Evolutionary conservation across 2,797 vertebrate genomes (phyloP), one percentile per base, ranked within the genome.

Genomic region (Phylloscopus collybita): DNA sequence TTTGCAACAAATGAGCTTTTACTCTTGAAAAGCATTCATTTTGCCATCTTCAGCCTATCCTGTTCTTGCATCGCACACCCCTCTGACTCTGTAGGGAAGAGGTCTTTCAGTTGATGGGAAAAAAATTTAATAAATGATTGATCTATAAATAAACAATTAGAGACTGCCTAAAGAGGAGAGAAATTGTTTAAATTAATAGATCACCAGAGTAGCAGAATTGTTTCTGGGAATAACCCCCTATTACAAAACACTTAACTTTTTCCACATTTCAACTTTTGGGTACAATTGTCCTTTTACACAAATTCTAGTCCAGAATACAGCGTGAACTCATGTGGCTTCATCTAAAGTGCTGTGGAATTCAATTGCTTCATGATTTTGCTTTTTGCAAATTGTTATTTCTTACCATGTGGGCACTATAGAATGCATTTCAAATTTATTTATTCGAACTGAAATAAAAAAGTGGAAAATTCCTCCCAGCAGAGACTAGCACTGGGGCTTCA

Each of bases 241-340:
- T 95, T 93, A 90, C 86, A 93, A 95, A 94, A 91, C 25, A 8
- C 36, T 92, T 93, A 94, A 93, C 44, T 79, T 93, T 66, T 95
- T 67, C 83, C 94, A 94, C 60, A 82, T 95, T 96, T 66, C 45
- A 80, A 44, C 67, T 96, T 95, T 71, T 90, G 86, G 47, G 62
- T 95, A 61, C 66, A 82, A 94, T 97, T 80, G 88, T 92, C 66
- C 66, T 76, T 90, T 66, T 88, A 82, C 32, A 53, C n/a, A 79
- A 57, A 87, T 76, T 93, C 78, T 42, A 59, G 45, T 83, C 64
- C 65, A 85, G 81, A 85, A 92, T 92, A 54, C 60, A 89, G 49
- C 0, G 2, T 59, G 85, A 93, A 90, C 49, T 91, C 62, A 40
- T 80, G 76, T 81, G 92, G 80, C 62, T 94, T 93, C 82, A 91